Evolutionary conservation across 2,113 vertebrate genomes (phyloP).

Genomic region (Acanthochromis polyacanthus): DNA sequence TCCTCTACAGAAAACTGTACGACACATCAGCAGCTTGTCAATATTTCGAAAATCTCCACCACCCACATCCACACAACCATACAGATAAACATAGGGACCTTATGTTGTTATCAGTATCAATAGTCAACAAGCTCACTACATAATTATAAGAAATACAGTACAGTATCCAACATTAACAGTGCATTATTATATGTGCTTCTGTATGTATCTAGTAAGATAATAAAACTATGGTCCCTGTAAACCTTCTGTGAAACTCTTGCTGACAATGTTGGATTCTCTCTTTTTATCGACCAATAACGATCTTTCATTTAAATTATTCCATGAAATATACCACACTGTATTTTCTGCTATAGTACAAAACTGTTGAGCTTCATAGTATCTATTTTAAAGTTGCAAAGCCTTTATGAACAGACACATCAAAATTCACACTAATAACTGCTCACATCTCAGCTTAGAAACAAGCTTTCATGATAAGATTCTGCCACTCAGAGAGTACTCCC

Average conservation of each 20-base stretch:
- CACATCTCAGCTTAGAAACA: too few relatives aligned
- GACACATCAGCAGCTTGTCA: constrained; percentile 2
- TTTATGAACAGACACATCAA: not conserved
- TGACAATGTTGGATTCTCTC: not conserved
- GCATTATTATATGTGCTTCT: too few relatives aligned
- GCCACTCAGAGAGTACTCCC: too few relatives aligned
- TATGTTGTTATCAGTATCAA: not conserved
- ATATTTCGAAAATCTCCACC: not conserved
- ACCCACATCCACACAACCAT: not conserved
- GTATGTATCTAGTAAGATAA: too few relatives aligned
- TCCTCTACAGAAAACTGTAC: constrained; percentile 11
- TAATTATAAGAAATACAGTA: too few relatives aligned
- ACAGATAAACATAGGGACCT: not conserved
- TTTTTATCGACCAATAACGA: not conserved
- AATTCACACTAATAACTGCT: not conserved
- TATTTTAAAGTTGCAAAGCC: too few relatives aligned
- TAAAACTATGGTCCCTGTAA: too few relatives aligned
- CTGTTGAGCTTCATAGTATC: too few relatives aligned
- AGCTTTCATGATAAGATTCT: too few relatives aligned
- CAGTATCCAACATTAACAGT: too few relatives aligned
- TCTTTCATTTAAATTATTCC: not conserved
- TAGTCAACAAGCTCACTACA: not conserved
- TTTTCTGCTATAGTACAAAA: not conserved
- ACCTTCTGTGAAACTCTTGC: too few relatives aligned
- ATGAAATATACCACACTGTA: not conserved